phyloP scores from a whole-genome alignment of 2,113 vertebrate species.

The Neolamprologus variostigma region DNA sequence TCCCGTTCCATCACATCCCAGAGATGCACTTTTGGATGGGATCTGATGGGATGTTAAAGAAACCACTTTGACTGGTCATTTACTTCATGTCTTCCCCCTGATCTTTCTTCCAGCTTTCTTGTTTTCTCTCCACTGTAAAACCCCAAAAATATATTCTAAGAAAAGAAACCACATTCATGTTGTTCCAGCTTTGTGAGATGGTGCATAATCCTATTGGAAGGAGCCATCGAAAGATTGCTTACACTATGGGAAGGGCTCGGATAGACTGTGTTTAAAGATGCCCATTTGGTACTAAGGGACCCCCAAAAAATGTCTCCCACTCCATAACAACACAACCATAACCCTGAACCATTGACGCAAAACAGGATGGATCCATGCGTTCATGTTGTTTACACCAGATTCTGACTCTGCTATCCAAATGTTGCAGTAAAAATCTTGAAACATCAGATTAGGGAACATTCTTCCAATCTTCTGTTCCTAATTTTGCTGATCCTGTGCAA shows the following conservation, averaged over 20 bases:
- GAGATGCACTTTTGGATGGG: not conserved
- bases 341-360: not conserved
- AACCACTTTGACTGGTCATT: not conserved
- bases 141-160: not conserved
- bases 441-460: not conserved
- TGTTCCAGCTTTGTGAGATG: not conserved
- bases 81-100: not conserved
- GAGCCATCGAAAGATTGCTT: not conserved
- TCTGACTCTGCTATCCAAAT: not conserved
- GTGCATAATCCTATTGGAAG: not conserved
- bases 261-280: not conserved
- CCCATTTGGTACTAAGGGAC: not conserved
- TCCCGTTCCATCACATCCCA: not conserved
- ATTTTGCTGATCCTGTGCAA: not conserved
- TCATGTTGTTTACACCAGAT: not conserved
- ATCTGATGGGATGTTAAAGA: not conserved
- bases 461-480: not conserved
- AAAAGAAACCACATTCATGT: not conserved
- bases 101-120: not conserved
- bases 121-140: not conserved
- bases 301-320: not conserved
- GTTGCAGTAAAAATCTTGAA: not conserved
- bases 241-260: not conserved
- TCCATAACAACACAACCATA: not conserved
- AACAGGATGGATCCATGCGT: not conserved